These are phyloP conservation scores for Colaptes auratus DNA, from an alignment of 2,113 vertebrate genomes.

Conservation along the genomic window DNA sequence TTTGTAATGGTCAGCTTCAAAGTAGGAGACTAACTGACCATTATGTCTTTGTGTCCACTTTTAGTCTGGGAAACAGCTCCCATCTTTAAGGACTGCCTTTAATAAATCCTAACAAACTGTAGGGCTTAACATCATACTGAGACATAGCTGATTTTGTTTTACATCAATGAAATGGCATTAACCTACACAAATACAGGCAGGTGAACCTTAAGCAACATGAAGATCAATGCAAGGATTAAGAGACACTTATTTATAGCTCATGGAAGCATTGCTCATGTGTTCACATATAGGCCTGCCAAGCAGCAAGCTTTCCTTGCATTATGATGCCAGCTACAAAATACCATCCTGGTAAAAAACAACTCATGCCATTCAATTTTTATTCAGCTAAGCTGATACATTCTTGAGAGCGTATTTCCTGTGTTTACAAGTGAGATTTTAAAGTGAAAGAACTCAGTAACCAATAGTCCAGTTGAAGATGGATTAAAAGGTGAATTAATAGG, in stretches of 20 bases:
- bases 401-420: neutral
- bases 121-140: neutral
- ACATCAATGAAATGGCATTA: neutral
- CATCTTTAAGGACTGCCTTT: neutral
- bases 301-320: slow-evolving; percentile 29
- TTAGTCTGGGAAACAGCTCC: neutral
- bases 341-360: slow-evolving; percentile 39
- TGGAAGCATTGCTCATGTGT: slow-evolving; percentile 62
- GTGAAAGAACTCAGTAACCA: neutral
- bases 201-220: slow-evolving; percentile 44
- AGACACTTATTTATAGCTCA: slow-evolving; percentile 53
- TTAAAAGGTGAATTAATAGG: neutral
- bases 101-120: neutral
- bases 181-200: slow-evolving; percentile 26
- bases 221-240: slow-evolving; percentile 66
- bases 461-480: neutral
- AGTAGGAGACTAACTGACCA: neutral
- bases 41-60: neutral
- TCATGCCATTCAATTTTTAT: slow-evolving; percentile 10
- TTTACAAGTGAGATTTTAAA: neutral
- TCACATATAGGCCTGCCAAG: slow-evolving; percentile 42
- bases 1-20: neutral
- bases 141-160: neutral
- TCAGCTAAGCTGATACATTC: neutral
- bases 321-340: slow-evolving; percentile 54